Base-by-base conservation (phyloP, 2,113 vertebrate genomes). In the Ochotona curzoniae region DNA sequence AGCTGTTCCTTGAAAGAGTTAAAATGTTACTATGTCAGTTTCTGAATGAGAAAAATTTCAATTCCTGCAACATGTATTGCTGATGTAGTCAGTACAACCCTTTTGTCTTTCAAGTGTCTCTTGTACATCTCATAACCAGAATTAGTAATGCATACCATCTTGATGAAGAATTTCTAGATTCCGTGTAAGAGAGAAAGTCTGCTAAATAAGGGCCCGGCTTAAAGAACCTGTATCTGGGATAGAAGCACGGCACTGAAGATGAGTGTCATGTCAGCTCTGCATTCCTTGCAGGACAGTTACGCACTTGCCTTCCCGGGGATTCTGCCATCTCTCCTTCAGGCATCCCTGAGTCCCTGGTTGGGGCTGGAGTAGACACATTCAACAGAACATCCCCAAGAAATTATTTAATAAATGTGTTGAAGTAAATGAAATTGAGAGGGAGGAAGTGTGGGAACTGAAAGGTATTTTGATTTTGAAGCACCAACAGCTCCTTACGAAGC, bases 41-140 rank as follows among this genome's bases (percentile, higher is more conserved):
- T 87, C 70, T 83, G 4, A 63, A 47, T 74, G 15, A 95, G 49
- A 71, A 94, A 94, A 35, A 26, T 84, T 81, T 28, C 17, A 51
- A 47, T 26, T 78, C 47, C 57, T 81, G 14, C 10, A 74, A 75
- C 38, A 83, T 15, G 8, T 75, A 32, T 21, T 93, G 92, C 67
- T 88, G 15, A 78, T n/a, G 38, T 30, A 83, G 92, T 81, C 79
- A 81, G 30, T 64, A 30, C 71, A 92, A 66, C 17, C 5, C 66
- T 74, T 44, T 38, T 92, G 70, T 63, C 1, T 80, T 3, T 20
- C 47, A 26, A 32, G 7, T 71, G 35, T 25, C 32, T 82, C 32
- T 73, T 75, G 21, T 69, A 73, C 7, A 9, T 38, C 61, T 93
- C 67, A 81, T 84, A 47, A 38, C 79, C 9, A 23, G 14, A 47